Evolutionary conservation across 2,797 vertebrate species (phyloP).

Genomic region (Ctenopoma multispine): DNA sequence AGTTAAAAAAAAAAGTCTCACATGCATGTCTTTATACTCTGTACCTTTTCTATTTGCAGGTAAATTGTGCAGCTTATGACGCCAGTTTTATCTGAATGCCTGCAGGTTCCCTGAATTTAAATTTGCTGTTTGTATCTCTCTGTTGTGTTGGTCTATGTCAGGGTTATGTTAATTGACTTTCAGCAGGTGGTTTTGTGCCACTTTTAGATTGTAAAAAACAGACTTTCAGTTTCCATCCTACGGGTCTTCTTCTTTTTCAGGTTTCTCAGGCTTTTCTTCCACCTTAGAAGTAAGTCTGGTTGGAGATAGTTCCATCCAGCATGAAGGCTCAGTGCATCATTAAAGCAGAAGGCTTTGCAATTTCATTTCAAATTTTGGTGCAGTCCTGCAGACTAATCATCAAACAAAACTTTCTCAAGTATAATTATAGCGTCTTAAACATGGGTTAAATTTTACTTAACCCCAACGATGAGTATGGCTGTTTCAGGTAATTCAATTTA

Average conservation of each 20-base stretch:
- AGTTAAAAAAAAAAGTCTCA: slow-evolving; percentile 42
- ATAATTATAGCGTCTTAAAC: slow-evolving; percentile 72
- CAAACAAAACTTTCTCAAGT: slow-evolving; percentile 73
- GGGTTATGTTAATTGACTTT: slow-evolving; percentile 87
- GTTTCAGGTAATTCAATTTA: slow-evolving; percentile 71
- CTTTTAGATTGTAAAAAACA: slow-evolving; percentile 66
- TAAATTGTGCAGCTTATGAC: slow-evolving; percentile 81
- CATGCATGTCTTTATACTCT: slow-evolving; percentile 71
- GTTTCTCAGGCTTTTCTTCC: slow-evolving; percentile 52
- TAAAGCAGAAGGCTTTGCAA: slow-evolving; percentile 61
- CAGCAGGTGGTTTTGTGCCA: slow-evolving; percentile 81
- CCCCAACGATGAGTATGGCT: slow-evolving; percentile 50
- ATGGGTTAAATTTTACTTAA: slow-evolving; percentile 64
- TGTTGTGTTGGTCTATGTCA: slow-evolving; percentile 80
- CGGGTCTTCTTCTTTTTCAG: slow-evolving; percentile 48
- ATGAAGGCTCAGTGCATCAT: slow-evolving; percentile 66
- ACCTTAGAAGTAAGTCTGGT: slow-evolving; percentile 67
- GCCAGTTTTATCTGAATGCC: slow-evolving; percentile 84
- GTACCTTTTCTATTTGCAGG: slow-evolving; percentile 82
- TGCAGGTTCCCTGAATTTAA: slow-evolving; percentile 84
- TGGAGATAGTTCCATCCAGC: slow-evolving; percentile 67
- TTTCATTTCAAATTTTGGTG: slow-evolving; percentile 63
- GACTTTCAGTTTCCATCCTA: slow-evolving; percentile 67
- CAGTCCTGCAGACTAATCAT: slow-evolving; percentile 66
- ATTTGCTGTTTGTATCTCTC: slow-evolving; percentile 82